Conservation (phyloP, 2,797 vertebrate species). For the Valencia hispanica region DNA sequence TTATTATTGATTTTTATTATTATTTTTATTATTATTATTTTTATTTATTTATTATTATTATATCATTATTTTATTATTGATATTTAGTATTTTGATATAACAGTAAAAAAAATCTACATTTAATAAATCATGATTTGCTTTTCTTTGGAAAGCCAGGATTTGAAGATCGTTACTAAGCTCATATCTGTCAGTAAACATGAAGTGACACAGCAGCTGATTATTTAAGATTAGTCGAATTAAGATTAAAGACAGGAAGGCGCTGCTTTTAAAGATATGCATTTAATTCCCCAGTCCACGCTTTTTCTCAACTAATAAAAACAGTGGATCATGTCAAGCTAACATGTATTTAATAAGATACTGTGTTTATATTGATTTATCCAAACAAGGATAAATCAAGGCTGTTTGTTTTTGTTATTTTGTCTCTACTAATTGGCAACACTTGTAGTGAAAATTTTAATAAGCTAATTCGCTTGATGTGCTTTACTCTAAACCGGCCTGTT, state of each 20-base stretch:
- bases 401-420: slow-evolving; percentile 20
- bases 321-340: background rate
- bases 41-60: no score
- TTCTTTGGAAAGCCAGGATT: background rate
- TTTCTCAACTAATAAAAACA: background rate
- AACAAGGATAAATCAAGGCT: slow-evolving; percentile 9
- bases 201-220: slow-evolving; percentile 11
- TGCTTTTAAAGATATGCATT: slow-evolving; percentile 2
- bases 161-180: background rate
- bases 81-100: background rate
- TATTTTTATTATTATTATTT: no score
- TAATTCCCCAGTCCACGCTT: background rate
- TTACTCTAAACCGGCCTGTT: slow-evolving; percentile 42
- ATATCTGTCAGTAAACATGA: slow-evolving; percentile 2
- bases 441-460: slow-evolving; percentile 64
- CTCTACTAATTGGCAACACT: slow-evolving; percentile 57
- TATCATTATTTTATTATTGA: no score
- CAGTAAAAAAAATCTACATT: background rate
- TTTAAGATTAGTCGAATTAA: slow-evolving; percentile 11
- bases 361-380: slow-evolving; percentile 11
- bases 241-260: background rate
- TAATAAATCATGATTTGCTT: background rate
- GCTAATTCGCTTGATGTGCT: slow-evolving; percentile 66
- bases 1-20: no score
- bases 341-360: background rate